Conservation (phyloP, 2,113 vertebrate genomes). For the Austrofundulus limnaeus region DNA sequence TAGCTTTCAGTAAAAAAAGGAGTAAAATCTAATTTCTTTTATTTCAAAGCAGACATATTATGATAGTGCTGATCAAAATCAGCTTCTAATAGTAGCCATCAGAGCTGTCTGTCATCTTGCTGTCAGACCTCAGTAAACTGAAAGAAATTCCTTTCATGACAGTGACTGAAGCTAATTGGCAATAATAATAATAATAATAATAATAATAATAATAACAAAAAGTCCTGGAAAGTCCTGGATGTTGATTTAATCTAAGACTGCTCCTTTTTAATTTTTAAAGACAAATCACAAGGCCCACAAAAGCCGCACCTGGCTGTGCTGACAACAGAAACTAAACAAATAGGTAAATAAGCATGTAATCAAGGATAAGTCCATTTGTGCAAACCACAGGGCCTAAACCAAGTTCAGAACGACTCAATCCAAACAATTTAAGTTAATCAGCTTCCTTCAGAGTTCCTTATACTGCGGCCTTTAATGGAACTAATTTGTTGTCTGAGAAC, state of each 20-base stretch:
- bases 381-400: conserved; percentile 30
- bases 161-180: conserved; percentile 61
- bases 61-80: conserved; percentile 58
- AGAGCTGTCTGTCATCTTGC: conserved; percentile 60
- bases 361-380: conserved; percentile 48
- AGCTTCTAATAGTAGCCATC: conserved; percentile 63
- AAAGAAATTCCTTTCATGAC: conserved; percentile 65
- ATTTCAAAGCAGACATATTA: conserved; percentile 51
- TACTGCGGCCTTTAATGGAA: conserved; percentile 75
- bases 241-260: conserved; percentile 68
- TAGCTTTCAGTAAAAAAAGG: neutral
- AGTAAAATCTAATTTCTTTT: conserved; percentile 33
- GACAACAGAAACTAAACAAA: conserved; percentile 31
- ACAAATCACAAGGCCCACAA: conserved; percentile 20
- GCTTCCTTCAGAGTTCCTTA: conserved; percentile 71
- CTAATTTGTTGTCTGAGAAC: conserved; percentile 77
- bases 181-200: no score
- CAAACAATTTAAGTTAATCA: conserved; percentile 73
- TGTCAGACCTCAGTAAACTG: conserved; percentile 50
- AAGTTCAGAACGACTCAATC: conserved; percentile 59
- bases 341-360: conserved; percentile 45
- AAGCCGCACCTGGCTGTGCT: conserved; percentile 11
- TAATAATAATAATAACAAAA: conserved; percentile 39
- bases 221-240: conserved; percentile 50
- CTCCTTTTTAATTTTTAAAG: conserved; percentile 29